Evolutionary conservation across 2,888 invertebrate genomes (phyloP).

Genomic region (Gryllus longicercus): DNA sequence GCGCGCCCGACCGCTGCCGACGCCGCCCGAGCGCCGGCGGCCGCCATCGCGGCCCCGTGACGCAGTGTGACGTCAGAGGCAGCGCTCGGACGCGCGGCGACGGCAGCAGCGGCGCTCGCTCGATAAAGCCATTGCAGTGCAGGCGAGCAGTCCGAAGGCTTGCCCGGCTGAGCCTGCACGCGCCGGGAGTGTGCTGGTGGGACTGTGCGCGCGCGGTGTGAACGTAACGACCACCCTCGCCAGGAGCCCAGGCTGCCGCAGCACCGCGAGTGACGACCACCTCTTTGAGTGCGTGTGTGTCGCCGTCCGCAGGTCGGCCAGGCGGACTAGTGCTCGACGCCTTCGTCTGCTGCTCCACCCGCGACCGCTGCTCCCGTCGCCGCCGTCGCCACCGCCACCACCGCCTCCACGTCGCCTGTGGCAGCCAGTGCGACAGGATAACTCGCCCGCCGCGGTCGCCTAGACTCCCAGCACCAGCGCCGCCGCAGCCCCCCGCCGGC

Average conservation of each 20-base stretch:
- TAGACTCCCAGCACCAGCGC: not conserved
- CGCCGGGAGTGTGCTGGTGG: constrained; percentile 22
- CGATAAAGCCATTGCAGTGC: constrained; percentile 39
- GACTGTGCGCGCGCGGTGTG: constrained; percentile 19
- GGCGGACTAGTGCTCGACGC: not conserved
- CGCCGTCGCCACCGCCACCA: not conserved
- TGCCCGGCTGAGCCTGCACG: constrained; percentile 19
- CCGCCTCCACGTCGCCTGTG: not conserved
- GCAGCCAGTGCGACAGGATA: not conserved
- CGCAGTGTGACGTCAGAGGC: constrained; percentile 42
- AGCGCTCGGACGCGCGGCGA: constrained; percentile 3
- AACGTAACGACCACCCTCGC: constrained; percentile 11
- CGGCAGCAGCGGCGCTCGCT: constrained; percentile 33
- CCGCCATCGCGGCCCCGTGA: constrained; percentile 37
- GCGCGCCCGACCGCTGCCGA: constrained; percentile 35
- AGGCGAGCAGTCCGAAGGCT: constrained; percentile 29
- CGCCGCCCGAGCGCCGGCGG: constrained; percentile 25
- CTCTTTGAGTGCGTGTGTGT: not conserved
- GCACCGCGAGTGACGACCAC: not conserved
- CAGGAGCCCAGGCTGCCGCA: not conserved
- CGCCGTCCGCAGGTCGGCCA: constrained; percentile 12
- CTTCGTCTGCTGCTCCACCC: not conserved
- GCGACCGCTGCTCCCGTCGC: not conserved
- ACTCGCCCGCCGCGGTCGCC: not conserved
- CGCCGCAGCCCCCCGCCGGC: constrained; percentile 20